These are phyloP conservation scores for Zosterops pallidus DNA, from an alignment of 2,113 vertebrate species.

Conservation along the genomic window DNA sequence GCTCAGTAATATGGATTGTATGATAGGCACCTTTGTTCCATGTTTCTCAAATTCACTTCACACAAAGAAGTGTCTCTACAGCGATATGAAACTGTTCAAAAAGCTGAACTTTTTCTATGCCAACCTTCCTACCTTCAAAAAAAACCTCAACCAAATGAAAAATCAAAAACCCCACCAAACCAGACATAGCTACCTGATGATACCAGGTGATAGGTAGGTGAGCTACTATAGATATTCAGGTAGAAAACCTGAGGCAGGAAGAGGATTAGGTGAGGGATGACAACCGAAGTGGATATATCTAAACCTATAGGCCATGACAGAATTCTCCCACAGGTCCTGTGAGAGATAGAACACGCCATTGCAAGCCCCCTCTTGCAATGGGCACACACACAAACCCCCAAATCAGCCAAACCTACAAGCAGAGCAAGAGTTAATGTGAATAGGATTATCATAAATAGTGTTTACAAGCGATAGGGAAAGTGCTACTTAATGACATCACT, in stretches of 20 bases:
- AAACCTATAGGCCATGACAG: fast-evolving
- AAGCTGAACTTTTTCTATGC: background rate
- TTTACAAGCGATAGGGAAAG: background rate
- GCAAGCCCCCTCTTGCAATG: background rate
- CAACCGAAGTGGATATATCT: background rate
- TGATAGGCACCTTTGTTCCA: fast-evolving
- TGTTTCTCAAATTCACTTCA: background rate
- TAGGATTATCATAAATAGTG: background rate
- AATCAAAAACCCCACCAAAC: fast-evolving
- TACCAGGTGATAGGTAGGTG: background rate
- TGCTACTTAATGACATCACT: background rate
- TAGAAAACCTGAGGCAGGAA: background rate
- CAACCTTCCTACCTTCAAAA: background rate
- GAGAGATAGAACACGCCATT: background rate
- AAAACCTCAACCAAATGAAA: background rate
- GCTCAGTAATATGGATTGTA: background rate
- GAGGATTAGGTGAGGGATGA: background rate
- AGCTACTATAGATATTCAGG: background rate
- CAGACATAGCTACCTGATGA: background rate
- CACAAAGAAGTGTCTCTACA: background rate
- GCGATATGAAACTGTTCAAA: background rate
- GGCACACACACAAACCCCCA: too few relatives aligned
- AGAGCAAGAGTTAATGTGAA: background rate
- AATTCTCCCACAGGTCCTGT: background rate
- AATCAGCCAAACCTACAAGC: background rate